Base-by-base conservation (phyloP, 1,140 invertebrate genomes). In the Zaprionus taronus region DNA sequence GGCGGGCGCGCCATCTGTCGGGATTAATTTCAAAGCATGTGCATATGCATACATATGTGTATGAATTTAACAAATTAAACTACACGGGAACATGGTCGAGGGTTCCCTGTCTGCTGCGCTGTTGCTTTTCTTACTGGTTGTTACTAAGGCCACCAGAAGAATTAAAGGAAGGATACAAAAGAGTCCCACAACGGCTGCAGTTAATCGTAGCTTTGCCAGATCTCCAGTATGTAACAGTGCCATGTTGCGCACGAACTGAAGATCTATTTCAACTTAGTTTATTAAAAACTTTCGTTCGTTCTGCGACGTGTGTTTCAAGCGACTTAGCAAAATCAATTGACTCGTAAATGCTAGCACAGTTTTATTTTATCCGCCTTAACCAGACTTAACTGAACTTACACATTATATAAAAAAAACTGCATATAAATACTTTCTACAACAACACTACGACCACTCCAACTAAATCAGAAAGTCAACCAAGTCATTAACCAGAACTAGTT, bases 101-200 rank as follows among this genome's bases (percentile, higher is more conserved):
- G n/a, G n/a, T n/a, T n/a, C n/a, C n/a, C n/a, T n/a, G n/a, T n/a
- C n/a, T n/a, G n/a, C n/a, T n/a, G n/a, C n/a, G n/a, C n/a, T n/a
- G n/a, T n/a, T n/a, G n/a, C n/a, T n/a, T n/a, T n/a, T n/a, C n/a
- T n/a, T n/a, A n/a, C n/a, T n/a, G n/a, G n/a, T n/a, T 20, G 38
- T 17, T 9, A 86, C 14, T 7, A 77, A 7, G 5, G 63, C 83
- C 7, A 36, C 53, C 12, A 69, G 12, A 11, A 83, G 4, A 5
- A 86, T 11, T 4, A 80, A 14, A 4, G 83, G 83, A 5, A 26
- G 65, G 28, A 66, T 2, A 6, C 60, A 65, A 22, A 55, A 28
- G 0, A 87, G 14, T 6, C 17, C 31, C 11, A 56, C 17, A 12
- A 83, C 9, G 20, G 5, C 53, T 2, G 69, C 11, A 24, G 9